Evolutionary conservation across 2,888 invertebrate genomes (phyloP).

Genomic region (Dorcus hopei): DNA sequence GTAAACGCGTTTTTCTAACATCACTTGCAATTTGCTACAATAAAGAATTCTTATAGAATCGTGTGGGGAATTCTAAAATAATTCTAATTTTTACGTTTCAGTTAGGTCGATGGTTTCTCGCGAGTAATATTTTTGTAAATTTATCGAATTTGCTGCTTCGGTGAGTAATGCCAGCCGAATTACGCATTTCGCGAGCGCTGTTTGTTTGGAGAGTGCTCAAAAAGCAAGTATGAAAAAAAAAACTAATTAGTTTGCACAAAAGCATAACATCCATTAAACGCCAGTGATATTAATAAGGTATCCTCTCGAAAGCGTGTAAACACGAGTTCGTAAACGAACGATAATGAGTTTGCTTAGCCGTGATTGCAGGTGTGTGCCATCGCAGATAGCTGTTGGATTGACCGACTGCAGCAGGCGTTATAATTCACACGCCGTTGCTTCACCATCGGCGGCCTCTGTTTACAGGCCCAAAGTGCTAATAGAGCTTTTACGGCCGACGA

Average conservation of each 20-base stretch:
- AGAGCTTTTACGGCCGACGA: not conserved
- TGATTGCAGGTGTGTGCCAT: slow-evolving; percentile 23
- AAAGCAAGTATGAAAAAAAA: not conserved
- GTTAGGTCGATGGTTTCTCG: too few species aligned
- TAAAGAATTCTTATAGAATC: too few species aligned
- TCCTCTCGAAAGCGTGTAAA: slow-evolving; percentile 13
- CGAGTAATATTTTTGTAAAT: too few species aligned
- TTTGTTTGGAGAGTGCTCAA: too few species aligned
- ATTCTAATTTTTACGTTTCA: too few species aligned
- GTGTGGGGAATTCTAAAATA: too few species aligned
- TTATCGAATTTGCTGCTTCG: too few species aligned
- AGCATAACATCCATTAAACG: slow-evolving; percentile 12
- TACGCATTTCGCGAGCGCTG: too few species aligned
- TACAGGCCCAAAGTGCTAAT: not conserved
- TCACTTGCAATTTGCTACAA: too few species aligned
- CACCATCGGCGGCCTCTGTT: not conserved
- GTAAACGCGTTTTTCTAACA: too few species aligned
- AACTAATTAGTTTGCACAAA: slow-evolving; percentile 7
- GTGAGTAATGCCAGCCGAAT: too few species aligned
- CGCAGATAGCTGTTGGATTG: slow-evolving; percentile 13
- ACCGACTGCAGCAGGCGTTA: slow-evolving; percentile 26
- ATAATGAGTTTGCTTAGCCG: slow-evolving; percentile 24
- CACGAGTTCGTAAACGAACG: slow-evolving; percentile 13
- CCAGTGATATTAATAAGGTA: slow-evolving; percentile 14
- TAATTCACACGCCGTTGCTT: slow-evolving; percentile 23